Base-by-base conservation (phyloP, 2,113 vertebrate species). In the Caranx ignobilis region DNA sequence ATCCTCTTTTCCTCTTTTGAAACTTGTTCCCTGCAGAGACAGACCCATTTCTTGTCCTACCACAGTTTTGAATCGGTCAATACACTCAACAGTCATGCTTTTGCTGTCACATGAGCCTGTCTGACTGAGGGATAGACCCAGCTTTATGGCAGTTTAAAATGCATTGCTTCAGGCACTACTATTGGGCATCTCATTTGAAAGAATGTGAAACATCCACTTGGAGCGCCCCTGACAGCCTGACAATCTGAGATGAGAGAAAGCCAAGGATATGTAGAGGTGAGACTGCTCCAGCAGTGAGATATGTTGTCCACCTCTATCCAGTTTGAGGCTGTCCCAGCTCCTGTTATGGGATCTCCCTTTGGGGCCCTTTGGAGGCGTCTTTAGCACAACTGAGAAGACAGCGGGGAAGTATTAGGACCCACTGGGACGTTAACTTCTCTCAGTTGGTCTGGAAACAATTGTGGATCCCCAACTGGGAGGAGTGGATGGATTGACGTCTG, bases 111-210 rank as follows among this genome's bases (percentile, higher is more conserved):
- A 77, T 47, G 39, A 77, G 41, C 18, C 41, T 67, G 57, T 83
- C 32, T 85, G 67, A 52, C 83, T 78, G 19, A 35, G 21, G 26
- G 1, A n/a, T 4, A 62, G 64, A 43, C 47, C 39, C 60, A 16
- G 15, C 43, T 56, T 50, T 21, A 56, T 62, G 43, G 70, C 66
- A 71, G 50, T 80, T 74, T 72, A 68, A 78, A 82, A 74, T 52
- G 32, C 32, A 60, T 65, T 15, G 72, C 60, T 85, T 32, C 48
- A 64, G 69, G 43, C 55, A 35, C 47, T 73, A 48, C 37, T 52
- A 71, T 61, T 61, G 45, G 32, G 56, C 45, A 55, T 65, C 59
- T 67, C 47, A 80, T 75, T 82, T 76, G n/a, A 85, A 69, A 65
- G 41, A 48, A 32, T 18, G 45, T 73, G 50, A 55, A 35, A 52